Conservation (phyloP, 2,113 vertebrate species). For the Hucho hucho region DNA sequence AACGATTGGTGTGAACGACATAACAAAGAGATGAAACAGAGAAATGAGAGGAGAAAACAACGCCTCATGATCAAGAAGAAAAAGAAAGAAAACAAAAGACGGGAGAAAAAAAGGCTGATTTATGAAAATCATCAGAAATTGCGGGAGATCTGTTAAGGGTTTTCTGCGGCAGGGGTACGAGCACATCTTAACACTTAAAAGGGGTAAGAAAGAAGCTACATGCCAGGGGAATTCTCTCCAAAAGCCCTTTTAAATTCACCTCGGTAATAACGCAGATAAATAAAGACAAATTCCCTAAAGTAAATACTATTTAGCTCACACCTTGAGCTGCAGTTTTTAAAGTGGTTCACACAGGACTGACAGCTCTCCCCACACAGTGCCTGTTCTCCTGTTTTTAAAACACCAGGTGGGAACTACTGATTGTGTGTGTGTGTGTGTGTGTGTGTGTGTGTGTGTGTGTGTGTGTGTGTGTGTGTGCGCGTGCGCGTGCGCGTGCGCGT, state of each 20-base stretch:
- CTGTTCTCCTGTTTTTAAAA: conserved; percentile 33
- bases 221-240: conserved; percentile 68
- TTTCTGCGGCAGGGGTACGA: conserved; percentile 46
- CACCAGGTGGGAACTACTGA: not conserved
- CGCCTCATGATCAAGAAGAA: conserved; percentile 57
- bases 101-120: conserved; percentile 36
- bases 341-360: conserved; percentile 70
- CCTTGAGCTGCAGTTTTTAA: conserved; percentile 73
- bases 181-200: conserved; percentile 67
- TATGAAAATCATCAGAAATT: conserved; percentile 62
- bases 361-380: conserved; percentile 42
- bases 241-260: conserved; percentile 69
- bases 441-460: not conserved
- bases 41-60: conserved; percentile 56
- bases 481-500: conserved; percentile 6
- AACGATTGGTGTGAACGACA: conserved; percentile 58
- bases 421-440: conserved; percentile 32
- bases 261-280: conserved; percentile 74
- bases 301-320: conserved; percentile 78
- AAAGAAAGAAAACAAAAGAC: conserved; percentile 46
- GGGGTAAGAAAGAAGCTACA: conserved; percentile 65
- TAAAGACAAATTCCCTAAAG: conserved; percentile 69
- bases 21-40: conserved; percentile 62
- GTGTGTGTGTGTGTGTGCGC: conserved; percentile 13
- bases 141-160: conserved; percentile 60